Evolutionary conservation across 2,888 invertebrate species (phyloP).

Genomic region (Drosophila stalkeri): DNA sequence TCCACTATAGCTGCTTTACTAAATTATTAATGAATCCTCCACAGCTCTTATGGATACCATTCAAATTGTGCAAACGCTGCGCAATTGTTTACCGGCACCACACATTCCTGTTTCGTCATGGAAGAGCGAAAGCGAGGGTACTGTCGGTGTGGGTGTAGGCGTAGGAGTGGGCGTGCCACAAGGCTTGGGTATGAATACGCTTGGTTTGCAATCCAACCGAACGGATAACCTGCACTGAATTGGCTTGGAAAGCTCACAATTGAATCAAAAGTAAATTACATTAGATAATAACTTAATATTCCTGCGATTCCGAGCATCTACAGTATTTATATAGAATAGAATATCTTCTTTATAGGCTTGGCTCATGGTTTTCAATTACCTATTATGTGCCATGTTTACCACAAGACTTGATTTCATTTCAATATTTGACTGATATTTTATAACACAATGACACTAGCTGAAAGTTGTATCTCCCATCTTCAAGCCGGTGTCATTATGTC

Average conservation of each 20-base stretch:
- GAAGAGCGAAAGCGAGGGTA: constrained; percentile 91
- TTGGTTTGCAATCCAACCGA: constrained; percentile 64
- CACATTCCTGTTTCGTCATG: constrained; percentile 95
- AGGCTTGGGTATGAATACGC: constrained; percentile 57
- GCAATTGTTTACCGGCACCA: constrained; percentile 94
- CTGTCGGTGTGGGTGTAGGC: constrained; percentile 45
- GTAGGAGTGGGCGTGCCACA: constrained; percentile 47
- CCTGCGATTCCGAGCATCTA: constrained; percentile 37
- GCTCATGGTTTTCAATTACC: constrained; percentile 69
- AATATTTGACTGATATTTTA: constrained; percentile 71
- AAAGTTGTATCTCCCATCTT: constrained; percentile 14
- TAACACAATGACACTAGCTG: constrained; percentile 38
- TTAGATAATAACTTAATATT: constrained; percentile 44
- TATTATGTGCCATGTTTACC: constrained; percentile 74
- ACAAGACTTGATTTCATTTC: constrained; percentile 75
- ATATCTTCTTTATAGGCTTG: constrained; percentile 69
- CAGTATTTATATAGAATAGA: constrained; percentile 61
- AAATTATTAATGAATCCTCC: background rate
- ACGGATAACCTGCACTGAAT: constrained; percentile 68
- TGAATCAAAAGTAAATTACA: constrained; percentile 34
- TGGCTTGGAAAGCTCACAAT: constrained; percentile 3
- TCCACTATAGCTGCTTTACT: background rate
- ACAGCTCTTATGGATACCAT: constrained; percentile 93
- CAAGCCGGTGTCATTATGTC: constrained; percentile 23
- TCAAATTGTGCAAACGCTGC: constrained; percentile 93